Percentiles rank a stretch among this genome's conserved stretches.
Evolutionary conservation across 1,140 invertebrate genomes (phyloP).

Genomic region (Muscidifurax raptorellus): DNA sequence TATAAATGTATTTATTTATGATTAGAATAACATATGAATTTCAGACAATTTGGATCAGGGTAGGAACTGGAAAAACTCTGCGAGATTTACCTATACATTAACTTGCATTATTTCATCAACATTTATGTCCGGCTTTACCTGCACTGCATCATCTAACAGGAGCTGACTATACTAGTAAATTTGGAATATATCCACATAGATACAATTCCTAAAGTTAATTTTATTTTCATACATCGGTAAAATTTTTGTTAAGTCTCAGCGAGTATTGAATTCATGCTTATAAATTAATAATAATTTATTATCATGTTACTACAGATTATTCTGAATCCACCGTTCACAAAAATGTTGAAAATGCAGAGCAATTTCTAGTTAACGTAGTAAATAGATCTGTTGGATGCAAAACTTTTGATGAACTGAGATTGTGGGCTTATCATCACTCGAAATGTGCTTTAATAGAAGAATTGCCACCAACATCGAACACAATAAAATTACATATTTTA

Average conservation of each 20-base stretch:
- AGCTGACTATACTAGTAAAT: not conserved
- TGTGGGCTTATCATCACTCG: not conserved
- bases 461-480: not conserved
- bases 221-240: not conserved
- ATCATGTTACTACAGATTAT: not conserved
- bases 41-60: not conserved
- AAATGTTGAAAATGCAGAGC: not conserved
- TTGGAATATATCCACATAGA: no score
- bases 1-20: not conserved
- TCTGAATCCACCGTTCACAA: not conserved
- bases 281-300: not conserved
- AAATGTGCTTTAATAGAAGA: not conserved
- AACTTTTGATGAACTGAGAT: not conserved
- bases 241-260: no score
- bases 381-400: not conserved
- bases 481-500: not conserved
- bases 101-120: not conserved
- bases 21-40: not conserved
- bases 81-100: no score
- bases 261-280: no score
- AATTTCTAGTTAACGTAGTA: not conserved
- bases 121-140: slow-evolving; percentile 11
- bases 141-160: slow-evolving; percentile 7
- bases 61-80: not conserved
- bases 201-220: slow-evolving; percentile 27